These are phyloP conservation scores for Scartelaos histophorus DNA, from an alignment of 2,113 vertebrate genomes.

Conservation along the genomic window DNA sequence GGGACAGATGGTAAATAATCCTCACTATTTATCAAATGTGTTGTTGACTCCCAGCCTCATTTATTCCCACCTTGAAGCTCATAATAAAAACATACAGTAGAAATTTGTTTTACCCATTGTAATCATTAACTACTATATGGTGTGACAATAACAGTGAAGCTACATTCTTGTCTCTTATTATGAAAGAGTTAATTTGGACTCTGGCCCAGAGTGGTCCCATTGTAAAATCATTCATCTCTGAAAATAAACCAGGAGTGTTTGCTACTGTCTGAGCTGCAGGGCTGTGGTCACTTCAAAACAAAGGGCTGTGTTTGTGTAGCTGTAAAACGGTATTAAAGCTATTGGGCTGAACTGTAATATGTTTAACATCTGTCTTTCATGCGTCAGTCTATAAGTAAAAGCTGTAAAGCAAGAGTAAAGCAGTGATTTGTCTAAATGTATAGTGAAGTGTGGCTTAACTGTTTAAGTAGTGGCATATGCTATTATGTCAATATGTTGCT, in stretches of 20 bases:
- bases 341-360: background rate
- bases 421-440: too few species aligned
- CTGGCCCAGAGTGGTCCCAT: conserved; percentile 1
- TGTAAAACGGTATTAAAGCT: background rate
- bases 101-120: background rate
- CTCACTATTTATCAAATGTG: background rate
- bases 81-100: background rate
- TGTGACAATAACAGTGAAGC: background rate
- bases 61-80: background rate
- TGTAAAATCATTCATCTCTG: conserved; percentile 1
- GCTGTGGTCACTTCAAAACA: conserved; percentile 1
- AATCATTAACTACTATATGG: background rate
- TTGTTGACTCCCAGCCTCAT: background rate
- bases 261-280: background rate
- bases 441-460: too few species aligned
- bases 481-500: too few species aligned
- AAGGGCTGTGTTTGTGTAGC: background rate
- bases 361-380: background rate
- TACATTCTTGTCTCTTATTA: background rate
- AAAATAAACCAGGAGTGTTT: background rate
- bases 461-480: too few species aligned
- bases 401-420: background rate
- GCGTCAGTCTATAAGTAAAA: background rate
- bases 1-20: background rate
- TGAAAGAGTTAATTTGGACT: conserved; percentile 4